phyloP scores from a whole-genome alignment of 2,113 vertebrate species.

The Tupaia chinensis region DNA sequence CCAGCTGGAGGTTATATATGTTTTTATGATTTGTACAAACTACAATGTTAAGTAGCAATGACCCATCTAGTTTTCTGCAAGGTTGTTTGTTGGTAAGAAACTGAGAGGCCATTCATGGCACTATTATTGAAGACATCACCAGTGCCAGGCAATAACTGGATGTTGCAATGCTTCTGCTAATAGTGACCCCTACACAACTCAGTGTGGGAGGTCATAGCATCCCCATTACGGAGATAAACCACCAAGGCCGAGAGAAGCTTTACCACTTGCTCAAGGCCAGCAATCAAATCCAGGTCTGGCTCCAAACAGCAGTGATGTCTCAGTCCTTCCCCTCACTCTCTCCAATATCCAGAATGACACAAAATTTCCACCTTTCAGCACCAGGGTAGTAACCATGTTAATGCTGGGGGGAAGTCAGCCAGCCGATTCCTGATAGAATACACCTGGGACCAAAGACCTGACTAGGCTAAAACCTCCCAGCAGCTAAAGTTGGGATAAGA shows the following conservation, averaged over 20 bases:
- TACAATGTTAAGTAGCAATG: not conserved
- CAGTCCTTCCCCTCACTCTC: not conserved
- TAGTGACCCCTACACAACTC: not conserved
- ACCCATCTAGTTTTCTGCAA: not conserved
- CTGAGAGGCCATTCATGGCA: not conserved
- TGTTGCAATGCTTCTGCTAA: not conserved
- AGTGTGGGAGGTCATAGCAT: not conserved
- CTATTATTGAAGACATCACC: not conserved
- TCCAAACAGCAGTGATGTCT: not conserved
- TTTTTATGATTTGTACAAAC: not conserved
- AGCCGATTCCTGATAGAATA: not conserved
- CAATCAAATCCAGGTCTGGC: not conserved
- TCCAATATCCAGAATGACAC: not conserved
- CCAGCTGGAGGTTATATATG: not conserved
- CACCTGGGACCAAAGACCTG: too few relatives aligned
- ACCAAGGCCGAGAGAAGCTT: not conserved
- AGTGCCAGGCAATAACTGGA: not conserved
- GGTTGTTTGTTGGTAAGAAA: not conserved
- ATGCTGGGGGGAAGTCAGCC: not conserved
- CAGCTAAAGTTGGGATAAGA: conserved; percentile 33
- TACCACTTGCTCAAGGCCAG: not conserved
- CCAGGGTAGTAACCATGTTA: not conserved
- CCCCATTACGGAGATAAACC: not conserved
- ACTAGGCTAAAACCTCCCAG: not conserved
- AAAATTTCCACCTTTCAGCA: not conserved